Conservation (phyloP, 1,140 invertebrate genomes). For the Trypoxylus dichotomus region DNA sequence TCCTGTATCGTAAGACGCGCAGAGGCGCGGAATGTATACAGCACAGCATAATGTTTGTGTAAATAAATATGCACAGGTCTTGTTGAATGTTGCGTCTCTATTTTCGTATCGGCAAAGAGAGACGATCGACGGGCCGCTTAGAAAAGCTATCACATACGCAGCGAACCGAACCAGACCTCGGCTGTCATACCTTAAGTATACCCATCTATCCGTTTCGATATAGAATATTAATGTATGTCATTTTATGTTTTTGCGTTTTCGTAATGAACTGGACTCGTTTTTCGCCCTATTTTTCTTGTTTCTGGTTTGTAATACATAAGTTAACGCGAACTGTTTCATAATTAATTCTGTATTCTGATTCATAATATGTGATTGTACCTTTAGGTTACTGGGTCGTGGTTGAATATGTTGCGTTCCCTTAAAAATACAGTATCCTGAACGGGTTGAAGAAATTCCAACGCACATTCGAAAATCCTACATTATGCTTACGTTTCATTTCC, state of each 20-base stretch:
- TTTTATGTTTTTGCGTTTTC: not conserved
- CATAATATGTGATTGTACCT: not conserved
- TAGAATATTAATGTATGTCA: not conserved
- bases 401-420: not conserved
- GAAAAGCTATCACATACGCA: not conserved
- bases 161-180: not conserved
- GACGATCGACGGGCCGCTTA: not conserved
- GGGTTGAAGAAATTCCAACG: no score
- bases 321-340: not conserved
- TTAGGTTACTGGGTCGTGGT: not conserved
- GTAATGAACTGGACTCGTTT: not conserved
- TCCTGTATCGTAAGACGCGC: slow-evolving; percentile 32
- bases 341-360: not conserved
- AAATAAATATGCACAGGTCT: not conserved
- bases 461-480: no score
- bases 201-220: not conserved
- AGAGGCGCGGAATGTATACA: not conserved
- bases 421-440: not conserved
- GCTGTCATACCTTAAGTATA: not conserved
- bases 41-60: not conserved
- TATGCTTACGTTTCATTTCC: no score
- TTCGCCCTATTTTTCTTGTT: not conserved
- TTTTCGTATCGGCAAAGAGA: not conserved
- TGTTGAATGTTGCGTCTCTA: not conserved
- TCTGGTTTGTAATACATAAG: not conserved